Conservation (phyloP, 2,113 vertebrate genomes). For the Zosterops borbonicus region DNA sequence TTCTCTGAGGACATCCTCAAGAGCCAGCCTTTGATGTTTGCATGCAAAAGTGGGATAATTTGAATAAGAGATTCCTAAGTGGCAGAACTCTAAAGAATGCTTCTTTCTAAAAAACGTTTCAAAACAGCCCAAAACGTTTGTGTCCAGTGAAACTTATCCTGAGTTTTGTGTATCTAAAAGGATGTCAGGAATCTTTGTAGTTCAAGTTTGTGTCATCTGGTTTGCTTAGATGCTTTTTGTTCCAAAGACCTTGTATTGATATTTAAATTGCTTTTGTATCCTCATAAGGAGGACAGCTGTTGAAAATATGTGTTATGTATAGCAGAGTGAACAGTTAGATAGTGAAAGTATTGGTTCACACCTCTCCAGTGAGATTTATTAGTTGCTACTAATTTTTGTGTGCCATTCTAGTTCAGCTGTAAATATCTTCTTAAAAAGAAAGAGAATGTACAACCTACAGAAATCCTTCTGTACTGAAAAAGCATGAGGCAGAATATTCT, state of each 20-base stretch:
- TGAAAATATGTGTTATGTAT: not conserved
- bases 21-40: not conserved
- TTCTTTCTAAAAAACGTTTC: not conserved
- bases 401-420: not conserved
- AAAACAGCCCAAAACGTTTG: not conserved
- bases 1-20: constrained; percentile 9
- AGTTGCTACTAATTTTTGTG: not conserved
- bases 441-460: not conserved
- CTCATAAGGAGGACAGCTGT: not conserved
- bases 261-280: not conserved
- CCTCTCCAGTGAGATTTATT: not conserved
- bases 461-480: not conserved
- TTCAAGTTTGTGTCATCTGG: not conserved
- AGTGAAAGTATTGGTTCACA: not conserved
- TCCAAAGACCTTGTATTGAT: not conserved
- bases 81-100: not conserved
- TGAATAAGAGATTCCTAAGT: not conserved
- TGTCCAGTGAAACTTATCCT: not conserved
- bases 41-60: not conserved
- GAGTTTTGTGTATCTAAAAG: not conserved
- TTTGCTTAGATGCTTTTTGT: not conserved
- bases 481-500: not conserved
- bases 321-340: not conserved
- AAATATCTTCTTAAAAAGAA: not conserved
- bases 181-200: not conserved